phyloP scores from a whole-genome alignment of 2,888 invertebrate genomes.

The Cenopis cana region DNA sequence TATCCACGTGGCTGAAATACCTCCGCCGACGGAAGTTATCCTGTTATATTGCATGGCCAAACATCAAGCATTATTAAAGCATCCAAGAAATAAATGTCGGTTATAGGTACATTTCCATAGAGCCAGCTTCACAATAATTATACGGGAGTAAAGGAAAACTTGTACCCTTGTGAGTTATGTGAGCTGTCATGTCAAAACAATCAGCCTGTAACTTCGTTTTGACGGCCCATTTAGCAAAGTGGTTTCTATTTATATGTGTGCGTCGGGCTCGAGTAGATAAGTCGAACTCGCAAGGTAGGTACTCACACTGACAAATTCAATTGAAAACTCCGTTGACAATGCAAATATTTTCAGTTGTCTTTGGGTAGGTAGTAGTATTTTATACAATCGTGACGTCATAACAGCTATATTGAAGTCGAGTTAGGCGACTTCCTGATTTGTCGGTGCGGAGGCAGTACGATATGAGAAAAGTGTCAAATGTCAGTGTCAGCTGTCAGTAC shows the following conservation, averaged over 20 bases:
- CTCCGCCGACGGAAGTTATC: constrained; percentile 63
- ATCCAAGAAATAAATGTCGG: constrained; percentile 43
- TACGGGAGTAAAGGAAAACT: constrained; percentile 37
- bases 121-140: constrained; percentile 37
- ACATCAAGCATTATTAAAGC: constrained; percentile 60
- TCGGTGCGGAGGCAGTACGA: too few species aligned
- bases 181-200: constrained; percentile 44
- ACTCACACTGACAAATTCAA: constrained; percentile 27
- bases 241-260: constrained; percentile 42
- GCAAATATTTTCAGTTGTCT: constrained; percentile 20
- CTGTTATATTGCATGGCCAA: constrained; percentile 60
- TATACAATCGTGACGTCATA: too few species aligned
- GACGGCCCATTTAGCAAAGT: constrained; percentile 43
- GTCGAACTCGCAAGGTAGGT: constrained; percentile 15
- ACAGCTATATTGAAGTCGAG: too few species aligned
- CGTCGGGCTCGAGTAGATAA: constrained; percentile 25
- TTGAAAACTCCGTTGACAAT: constrained; percentile 23
- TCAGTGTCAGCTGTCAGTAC: too few species aligned
- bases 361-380: too few species aligned
- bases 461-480: too few species aligned
- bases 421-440: too few species aligned
- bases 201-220: constrained; percentile 44
- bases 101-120: constrained; percentile 30
- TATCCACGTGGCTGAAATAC: constrained; percentile 70
- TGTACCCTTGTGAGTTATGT: constrained; percentile 38